Evolutionary conservation across 2,888 invertebrate species (phyloP).

Genomic region (Pyrrhosoma nymphula): DNA sequence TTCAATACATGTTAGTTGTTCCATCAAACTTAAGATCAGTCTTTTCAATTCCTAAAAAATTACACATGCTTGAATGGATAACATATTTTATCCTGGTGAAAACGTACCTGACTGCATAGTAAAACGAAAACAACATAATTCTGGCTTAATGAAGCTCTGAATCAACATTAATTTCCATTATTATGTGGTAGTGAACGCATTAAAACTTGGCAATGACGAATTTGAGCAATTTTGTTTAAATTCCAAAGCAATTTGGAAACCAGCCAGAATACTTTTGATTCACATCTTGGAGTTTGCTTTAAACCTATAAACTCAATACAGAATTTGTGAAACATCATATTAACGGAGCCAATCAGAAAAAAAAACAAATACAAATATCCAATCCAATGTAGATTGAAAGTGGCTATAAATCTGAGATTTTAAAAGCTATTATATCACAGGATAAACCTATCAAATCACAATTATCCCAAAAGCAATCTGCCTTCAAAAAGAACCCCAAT

Average conservation of each 20-base stretch:
- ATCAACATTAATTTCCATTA: neutral
- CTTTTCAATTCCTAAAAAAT: conserved; percentile 16
- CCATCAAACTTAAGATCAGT: conserved; percentile 38
- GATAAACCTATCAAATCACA: conserved; percentile 66
- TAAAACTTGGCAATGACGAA: conserved; percentile 9
- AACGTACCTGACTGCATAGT: neutral
- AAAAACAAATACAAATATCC: conserved; percentile 49
- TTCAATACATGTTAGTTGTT: conserved; percentile 26
- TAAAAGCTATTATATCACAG: conserved; percentile 63
- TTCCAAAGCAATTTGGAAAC: conserved; percentile 36
- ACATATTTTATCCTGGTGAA: neutral
- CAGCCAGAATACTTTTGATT: conserved; percentile 25
- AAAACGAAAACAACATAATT: neutral
- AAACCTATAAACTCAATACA: conserved; percentile 10
- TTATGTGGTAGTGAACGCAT: neutral
- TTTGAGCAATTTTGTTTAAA: conserved; percentile 55
- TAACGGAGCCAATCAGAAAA: neutral
- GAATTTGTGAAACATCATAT: conserved; percentile 43
- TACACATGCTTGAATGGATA: neutral
- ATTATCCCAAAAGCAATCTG: conserved; percentile 67
- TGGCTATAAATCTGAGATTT: conserved; percentile 58
- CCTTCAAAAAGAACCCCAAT: conserved; percentile 60
- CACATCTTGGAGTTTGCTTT: neutral
- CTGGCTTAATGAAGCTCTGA: neutral
- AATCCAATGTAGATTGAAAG: conserved; percentile 40